Base-by-base conservation (phyloP, 2,888 invertebrate genomes). In the Drosophila kambysellisi region DNA sequence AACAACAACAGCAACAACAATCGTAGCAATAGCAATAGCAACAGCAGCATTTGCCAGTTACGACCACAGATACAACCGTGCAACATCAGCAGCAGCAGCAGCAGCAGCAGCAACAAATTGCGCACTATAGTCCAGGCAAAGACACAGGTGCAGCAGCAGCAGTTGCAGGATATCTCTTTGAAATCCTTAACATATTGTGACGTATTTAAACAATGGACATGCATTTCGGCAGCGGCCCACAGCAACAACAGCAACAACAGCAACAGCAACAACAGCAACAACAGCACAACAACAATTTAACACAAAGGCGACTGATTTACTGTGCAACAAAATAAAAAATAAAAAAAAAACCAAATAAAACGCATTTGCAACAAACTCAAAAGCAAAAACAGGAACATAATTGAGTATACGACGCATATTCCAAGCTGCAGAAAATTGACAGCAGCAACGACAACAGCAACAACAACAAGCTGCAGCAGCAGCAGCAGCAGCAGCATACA, bases 361-460 rank as follows among this genome's bases (percentile, higher is more conserved):
- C 1, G 15, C 2, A 52, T 5, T 35, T 20, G 35, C 20, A 48
- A 63, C 15, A n/a, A 64, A 59, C 30, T 20, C 9, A 53, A 48
- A n/a, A 39, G 39, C 46, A 53, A 41, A 50, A 41, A 50, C 46
- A 56, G 33, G 9, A 51, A 61, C 50, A 74, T 70, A 54, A 81
- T 86, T 68, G 43, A 74, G 89, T 79, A 85, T 83, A 86, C 89
- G 83, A 83, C 79, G 79, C 77, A 58, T 81, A 73, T 74, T 77
- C 70, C 84, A 79, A 86, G 83, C 81, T 70, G 74, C 71, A 69
- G 25, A 17, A 37, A 30, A n/a, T 17, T 51, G 20, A 15, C 12
- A 15, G 4, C 46, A 46, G 11, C 43, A 43, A 35, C 59, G 53
- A 25, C 57, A 61, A 37, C 41, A 66, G 8, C 48, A 56, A 56